Base-by-base conservation (phyloP, 2,888 invertebrate genomes). In the Nomada ferruginata region DNA sequence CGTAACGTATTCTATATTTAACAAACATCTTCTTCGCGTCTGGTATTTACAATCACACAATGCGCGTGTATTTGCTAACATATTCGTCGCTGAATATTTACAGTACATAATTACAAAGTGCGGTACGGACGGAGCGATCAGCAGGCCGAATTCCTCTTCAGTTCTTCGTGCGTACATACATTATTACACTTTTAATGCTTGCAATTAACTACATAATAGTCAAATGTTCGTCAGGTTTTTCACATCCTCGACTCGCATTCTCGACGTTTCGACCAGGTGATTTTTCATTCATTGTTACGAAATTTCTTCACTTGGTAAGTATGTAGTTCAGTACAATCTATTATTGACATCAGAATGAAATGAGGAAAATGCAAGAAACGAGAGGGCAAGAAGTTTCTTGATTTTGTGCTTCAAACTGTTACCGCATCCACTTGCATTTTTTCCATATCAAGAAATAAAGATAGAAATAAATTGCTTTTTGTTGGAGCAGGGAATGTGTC, bases 1-100 rank as follows among this genome's bases (percentile, higher is more conserved):
- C 89, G 89, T 90, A 91, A 90, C 90, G 88, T 91, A 91, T 91
- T 89, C 90, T 91, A 90, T 91, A 91, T 91, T 91, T 91, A 91
- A 91, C 91, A 91, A 91, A 91, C 89, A 91, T 89, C 87, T 89
- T 90, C 85, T 89, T 85, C 90, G 84, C 87, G 84, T 90, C 90
- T 79, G 85, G 83, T 89, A 89, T 89, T 84, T 89, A 89, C 89
- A 89, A 52, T 80, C 76, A 83, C 86, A 83, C 88, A 83, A 89
- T 89, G 81, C 81, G 87, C 84, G 77, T 74, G 79, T 84, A 80
- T 82, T 81, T 74, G 73, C 79, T 84, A 86, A 85, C 79, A 79
- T 83, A 87, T 84, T 86, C 79, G 84, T 84, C 86, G 77, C 79
- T 83, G 79, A 83, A 82, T 91, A 91, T 91, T 91, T 91, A 91